Base-by-base conservation (phyloP, 2,888 invertebrate genomes). In the Eilema griseolum region DNA sequence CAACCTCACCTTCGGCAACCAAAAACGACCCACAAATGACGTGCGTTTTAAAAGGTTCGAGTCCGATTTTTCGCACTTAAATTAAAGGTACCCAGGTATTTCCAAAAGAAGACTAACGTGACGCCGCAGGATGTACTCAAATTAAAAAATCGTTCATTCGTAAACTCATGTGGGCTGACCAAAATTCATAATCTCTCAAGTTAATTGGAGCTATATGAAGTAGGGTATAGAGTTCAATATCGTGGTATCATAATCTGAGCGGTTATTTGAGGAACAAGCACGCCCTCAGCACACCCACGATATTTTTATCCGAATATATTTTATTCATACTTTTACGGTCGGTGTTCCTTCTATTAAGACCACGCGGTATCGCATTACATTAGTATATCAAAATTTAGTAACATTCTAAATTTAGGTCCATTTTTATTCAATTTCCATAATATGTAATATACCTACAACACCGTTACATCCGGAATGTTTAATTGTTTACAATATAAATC, bases 291-390 rank as follows among this genome's bases (percentile, higher is more conserved):
- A 41, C 14, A 41, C 20, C 46, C 52, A n/a, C 52, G 52, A 52
- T 52, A 52, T 52, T 52, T 52, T 52, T 52, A 52, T n/a, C n/a
- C 52, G 52, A 52, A 52, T 52, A n/a, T 52, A 52, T 52, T 52
- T 52, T 52, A 52, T 52, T 52, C 52, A 52, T 52, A 52, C 52
- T 52, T 52, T 52, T 52, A 52, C 52, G n/a, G 52, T 52, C 52
- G 52, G 52, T 52, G 52, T 52, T n/a, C 52, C 52, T 52, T 61
- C 41, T 60, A 37, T 56, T 31, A 41, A 61, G 28, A 67, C 20
- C n/a, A 59, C n/a, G 66, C 26, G 56, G 52, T 52, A 52, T 52
- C 52, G 52, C n/a, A 52, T n/a, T 46, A 46, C 20, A 20, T 46
- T 46, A 52, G 10, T 20, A 52, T 52, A 52, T 52, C n/a, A n/a